Base-by-base conservation (phyloP, 2,888 invertebrate genomes). In the Tipula lateralis region DNA sequence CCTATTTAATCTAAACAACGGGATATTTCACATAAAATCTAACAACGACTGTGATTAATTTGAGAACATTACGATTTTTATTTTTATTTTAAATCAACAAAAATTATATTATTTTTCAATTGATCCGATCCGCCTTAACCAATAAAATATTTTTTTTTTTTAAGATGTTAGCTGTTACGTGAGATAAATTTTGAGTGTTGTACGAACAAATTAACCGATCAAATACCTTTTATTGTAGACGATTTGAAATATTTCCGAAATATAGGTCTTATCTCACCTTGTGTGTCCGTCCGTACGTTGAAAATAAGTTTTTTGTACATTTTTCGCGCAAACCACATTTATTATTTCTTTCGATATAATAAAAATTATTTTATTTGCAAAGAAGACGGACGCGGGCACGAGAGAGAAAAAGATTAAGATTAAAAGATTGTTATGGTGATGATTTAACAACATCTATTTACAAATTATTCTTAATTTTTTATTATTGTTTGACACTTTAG, bases 341-440 rank as follows among this genome's bases (percentile, higher is more conserved):
- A 16, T 50, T 66, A 9, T 66, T 39, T 66, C 24, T 66, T 12
- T 66, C 24, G 19, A 66, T 24, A 66, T 66, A 66, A 66, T 66
- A 66, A 66, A 66, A 66, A 24, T 66, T 19, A 66, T 66, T 66
- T 66, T 66, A 66, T 66, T 66, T 66, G 66, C 24, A 66, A 66
- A 66, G 24, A 66, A 19, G 66, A 66, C 66, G 66, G 66, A 0
- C 66, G 24, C 19, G 66, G n/a, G n/a, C n/a, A n/a, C n/a, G n/a
- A n/a, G n/a, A n/a, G n/a, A n/a, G n/a, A 66, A 66, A 66, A 66
- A 66, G 66, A 66, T 66, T 66, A 66, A 66, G 66, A 66, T 66
- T 66, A 66, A 66, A 66, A 66, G 66, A 66, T 66, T 66, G 66
- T 66, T 66, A 66, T 66, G 66, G 66, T 66, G 66, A 66, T 66